Evolutionary conservation across 2,797 vertebrate genomes (phyloP).

Genomic region (Pipistrellus pygmaeus): DNA sequence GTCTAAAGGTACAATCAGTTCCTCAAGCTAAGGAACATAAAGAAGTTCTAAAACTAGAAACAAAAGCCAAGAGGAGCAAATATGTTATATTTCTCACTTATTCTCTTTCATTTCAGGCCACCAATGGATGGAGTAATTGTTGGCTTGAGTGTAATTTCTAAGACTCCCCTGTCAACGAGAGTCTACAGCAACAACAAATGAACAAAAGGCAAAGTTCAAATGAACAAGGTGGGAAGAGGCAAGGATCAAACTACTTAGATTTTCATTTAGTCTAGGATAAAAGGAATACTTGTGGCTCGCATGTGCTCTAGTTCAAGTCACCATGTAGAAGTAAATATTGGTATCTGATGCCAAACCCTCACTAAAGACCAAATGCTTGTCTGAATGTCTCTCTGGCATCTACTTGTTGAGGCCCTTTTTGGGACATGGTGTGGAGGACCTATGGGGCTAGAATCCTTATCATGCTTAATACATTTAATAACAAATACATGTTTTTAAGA

Average conservation of each 20-base stretch:
- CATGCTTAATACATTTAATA: not conserved
- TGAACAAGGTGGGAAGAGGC: not conserved
- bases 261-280: not conserved
- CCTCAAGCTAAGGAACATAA: not conserved
- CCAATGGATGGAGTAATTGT: not conserved
- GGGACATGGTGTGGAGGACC: not conserved
- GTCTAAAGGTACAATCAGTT: not conserved
- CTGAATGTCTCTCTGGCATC: not conserved
- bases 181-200: not conserved
- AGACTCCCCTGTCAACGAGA: not conserved
- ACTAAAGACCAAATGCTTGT: not conserved
- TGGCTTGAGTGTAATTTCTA: not conserved
- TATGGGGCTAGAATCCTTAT: not conserved
- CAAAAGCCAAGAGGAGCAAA: not conserved
- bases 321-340: not conserved
- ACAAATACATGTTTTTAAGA: not conserved
- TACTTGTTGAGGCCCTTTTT: not conserved
- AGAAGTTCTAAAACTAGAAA: constrained; percentile 7
- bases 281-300: not conserved
- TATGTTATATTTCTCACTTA: not conserved
- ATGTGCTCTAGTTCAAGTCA: not conserved
- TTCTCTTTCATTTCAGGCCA: not conserved
- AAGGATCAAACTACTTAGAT: not conserved
- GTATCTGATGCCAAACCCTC: not conserved
- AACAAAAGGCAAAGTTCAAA: not conserved